phyloP scores from a whole-genome alignment of 2,888 invertebrate genomes.

The Hemistola chrysoprasaria region DNA sequence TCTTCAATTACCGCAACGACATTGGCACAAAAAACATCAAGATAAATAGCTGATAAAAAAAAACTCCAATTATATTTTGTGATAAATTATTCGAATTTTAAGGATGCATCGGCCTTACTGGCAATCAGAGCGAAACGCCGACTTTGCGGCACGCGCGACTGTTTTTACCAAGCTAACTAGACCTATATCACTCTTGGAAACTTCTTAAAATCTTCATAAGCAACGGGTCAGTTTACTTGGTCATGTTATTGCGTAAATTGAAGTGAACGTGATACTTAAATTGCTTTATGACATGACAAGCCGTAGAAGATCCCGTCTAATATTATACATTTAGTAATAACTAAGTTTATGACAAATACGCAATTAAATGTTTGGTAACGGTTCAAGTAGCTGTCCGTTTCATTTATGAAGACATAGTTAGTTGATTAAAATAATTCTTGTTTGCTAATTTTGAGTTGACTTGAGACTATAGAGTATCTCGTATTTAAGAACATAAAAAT shows the following conservation, averaged over 20 bases:
- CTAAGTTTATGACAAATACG: conserved; percentile 36
- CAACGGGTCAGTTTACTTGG: conserved; percentile 35
- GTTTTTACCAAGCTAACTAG: conserved; percentile 31
- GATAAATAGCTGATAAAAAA: conserved; percentile 26
- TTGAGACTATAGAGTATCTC: too few relatives aligned
- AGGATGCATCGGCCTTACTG: conserved; percentile 57
- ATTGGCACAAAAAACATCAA: conserved; percentile 24
- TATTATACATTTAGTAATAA: conserved; percentile 35
- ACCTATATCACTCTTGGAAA: conserved; percentile 25
- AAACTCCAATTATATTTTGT: conserved; percentile 27
- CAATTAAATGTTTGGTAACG: conserved; percentile 23
- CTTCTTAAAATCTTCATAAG: background rate
- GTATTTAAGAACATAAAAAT: too few relatives aligned
- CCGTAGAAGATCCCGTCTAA: conserved; percentile 34
- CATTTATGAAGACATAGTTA: too few relatives aligned
- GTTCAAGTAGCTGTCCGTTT: conserved; percentile 20
- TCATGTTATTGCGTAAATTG: conserved; percentile 47
- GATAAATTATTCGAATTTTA: conserved; percentile 32
- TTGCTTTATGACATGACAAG: conserved; percentile 39
- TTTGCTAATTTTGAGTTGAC: too few relatives aligned
- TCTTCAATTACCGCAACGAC: conserved; percentile 19
- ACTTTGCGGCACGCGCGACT: conserved; percentile 33
- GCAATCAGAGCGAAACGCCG: conserved; percentile 54
- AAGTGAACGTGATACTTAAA: conserved; percentile 48
- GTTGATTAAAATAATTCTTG: too few relatives aligned